Percentiles rank a stretch among this genome's conserved stretches.
Evolutionary conservation across 2,888 invertebrate genomes (phyloP).

Genomic region (Temnothorax unifasciatus): DNA sequence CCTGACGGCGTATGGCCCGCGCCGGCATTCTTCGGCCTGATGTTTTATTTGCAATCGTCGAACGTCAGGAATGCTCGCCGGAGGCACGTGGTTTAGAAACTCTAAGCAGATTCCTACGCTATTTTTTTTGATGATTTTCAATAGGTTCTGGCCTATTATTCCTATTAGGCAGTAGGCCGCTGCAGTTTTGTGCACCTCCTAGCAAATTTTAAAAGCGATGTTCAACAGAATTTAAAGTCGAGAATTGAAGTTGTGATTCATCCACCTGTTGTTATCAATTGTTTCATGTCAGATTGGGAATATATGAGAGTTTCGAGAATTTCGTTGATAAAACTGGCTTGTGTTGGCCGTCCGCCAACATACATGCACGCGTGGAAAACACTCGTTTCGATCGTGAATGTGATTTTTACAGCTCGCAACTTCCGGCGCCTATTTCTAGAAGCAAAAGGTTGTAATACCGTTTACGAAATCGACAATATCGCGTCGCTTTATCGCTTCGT

Average conservation of each 20-base stretch:
- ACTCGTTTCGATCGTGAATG: not conserved
- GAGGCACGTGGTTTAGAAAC: conserved; percentile 13
- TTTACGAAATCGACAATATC: conserved; percentile 42
- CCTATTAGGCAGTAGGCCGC: not conserved
- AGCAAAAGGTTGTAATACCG: not conserved
- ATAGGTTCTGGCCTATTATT: not conserved
- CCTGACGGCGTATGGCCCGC: not conserved
- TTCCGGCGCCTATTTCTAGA: conserved; percentile 40
- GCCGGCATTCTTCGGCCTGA: not conserved
- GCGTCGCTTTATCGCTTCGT: not conserved
- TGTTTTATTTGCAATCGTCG: not conserved
- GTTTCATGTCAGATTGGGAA: not conserved
- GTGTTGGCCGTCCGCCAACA: conserved; percentile 24
- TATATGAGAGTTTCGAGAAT: not conserved
- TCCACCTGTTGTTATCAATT: not conserved
- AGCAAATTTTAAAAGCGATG: not conserved
- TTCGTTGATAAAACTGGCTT: not conserved
- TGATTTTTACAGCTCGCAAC: conserved; percentile 27
- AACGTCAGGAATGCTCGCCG: not conserved
- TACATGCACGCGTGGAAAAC: conserved; percentile 9
- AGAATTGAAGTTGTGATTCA: not conserved
- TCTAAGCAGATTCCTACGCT: not conserved
- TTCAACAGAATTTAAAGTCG: not conserved
- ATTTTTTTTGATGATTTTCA: not conserved
- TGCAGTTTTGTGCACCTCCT: not conserved